Base-by-base conservation (phyloP, 1,140 invertebrate genomes). In the Dendrolimus punctatus region DNA sequence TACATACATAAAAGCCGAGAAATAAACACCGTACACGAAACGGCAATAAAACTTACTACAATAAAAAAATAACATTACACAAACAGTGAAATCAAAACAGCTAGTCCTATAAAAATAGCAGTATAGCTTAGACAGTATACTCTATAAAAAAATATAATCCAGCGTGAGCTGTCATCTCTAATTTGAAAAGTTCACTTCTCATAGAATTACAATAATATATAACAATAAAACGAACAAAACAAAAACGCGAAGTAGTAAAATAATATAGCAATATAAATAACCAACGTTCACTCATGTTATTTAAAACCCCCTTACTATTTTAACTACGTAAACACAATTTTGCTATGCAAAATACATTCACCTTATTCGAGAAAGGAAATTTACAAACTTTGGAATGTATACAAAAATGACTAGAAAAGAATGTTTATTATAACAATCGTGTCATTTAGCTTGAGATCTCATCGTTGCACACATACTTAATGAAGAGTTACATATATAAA, bases 81-180 rank as follows among this genome's bases (percentile, higher is more conserved):
- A 39, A 73, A 74, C 62, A 74, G 62, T 42, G 62, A 51, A 81
- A 84, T 76, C 71, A 76, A 60, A 71, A 73, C 63, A 62, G 65
- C 71, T 82, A 80, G 68, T 68, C 61, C 77, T 85, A 82, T 83
- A 83, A 82, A 85, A 82, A 83, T 82, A 85, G 77, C 77, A 76
- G 78, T 80, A 80, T 72, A 83, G 82, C 74, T 77, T 80, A 80
- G 71, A 74, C 68, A 83, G 79, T 83, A 82, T 71, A 80, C 75
- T 74, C 71, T 81, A 84, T 82, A 85, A 85, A 82, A 80, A 85
- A 81, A 83, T 83, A 80, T 81, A 84, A 81, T 80, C 46, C 82
- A 84, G 80, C 82, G 71, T 73, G 69, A 68, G 79, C 82, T 76
- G 74, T 64, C 54, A 77, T 79, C 70, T 82, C 75, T 82, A 81